phyloP scores from a whole-genome alignment of 2,113 vertebrate species.

The Neogale vison region DNA sequence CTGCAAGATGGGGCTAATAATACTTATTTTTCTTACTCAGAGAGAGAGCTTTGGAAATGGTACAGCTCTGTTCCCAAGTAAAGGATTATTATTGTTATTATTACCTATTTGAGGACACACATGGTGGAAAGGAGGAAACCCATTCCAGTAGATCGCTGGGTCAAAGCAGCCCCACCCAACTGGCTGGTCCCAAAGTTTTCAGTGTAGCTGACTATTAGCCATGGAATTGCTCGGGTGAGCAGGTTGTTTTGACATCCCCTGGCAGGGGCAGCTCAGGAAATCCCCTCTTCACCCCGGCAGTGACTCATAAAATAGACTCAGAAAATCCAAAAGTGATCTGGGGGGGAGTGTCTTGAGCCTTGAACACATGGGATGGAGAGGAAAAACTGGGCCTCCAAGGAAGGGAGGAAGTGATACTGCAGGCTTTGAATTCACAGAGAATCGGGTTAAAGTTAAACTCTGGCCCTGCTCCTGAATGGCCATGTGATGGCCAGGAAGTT shows the following conservation, averaged over 20 bases:
- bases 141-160: not conserved
- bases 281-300: not conserved
- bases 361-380: not conserved
- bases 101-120: not conserved
- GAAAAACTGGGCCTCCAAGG: not conserved
- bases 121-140: not conserved
- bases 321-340: not conserved
- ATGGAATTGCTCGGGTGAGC: not conserved
- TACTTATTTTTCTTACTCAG: not conserved
- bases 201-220: not conserved
- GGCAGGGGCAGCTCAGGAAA: conserved; percentile 36
- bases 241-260: conserved; percentile 24
- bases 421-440: not conserved
- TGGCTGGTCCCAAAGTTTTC: not conserved
- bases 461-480: not conserved
- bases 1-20: not conserved
- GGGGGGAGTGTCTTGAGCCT: not conserved
- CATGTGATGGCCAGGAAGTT: not conserved
- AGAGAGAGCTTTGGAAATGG: not conserved
- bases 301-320: conserved; percentile 42
- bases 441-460: not conserved
- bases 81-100: not conserved
- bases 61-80: not conserved
- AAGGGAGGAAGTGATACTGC: not conserved
- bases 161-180: not conserved